Evolutionary conservation across 2,797 vertebrate genomes (phyloP).

Genomic region (Neosalanx taihuensis): DNA sequence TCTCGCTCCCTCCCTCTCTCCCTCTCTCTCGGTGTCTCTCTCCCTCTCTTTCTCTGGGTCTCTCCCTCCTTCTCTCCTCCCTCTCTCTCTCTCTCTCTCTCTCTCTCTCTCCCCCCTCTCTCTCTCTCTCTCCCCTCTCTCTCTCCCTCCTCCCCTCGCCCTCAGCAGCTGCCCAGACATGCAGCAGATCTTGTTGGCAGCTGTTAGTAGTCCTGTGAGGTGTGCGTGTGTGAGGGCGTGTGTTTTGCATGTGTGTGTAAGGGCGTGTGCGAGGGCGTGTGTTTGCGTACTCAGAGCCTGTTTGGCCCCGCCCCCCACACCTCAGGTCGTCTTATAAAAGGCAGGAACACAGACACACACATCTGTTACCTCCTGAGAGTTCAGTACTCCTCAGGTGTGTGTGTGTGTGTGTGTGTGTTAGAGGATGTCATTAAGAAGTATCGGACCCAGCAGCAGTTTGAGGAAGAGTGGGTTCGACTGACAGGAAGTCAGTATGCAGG

Average conservation of each 20-base stretch:
- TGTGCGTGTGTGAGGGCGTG: neutral
- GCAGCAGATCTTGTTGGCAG: conserved; percentile 55
- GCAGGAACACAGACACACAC: neutral
- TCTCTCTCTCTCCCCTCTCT: conserved; percentile 29
- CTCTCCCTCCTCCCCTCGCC: conserved; percentile 33
- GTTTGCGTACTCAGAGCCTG: neutral
- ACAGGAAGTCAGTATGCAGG: conserved; percentile 59
- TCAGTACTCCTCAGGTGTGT: neutral
- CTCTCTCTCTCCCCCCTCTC: conserved; percentile 2
- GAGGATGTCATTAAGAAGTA: conserved; percentile 80
- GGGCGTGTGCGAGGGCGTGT: neutral
- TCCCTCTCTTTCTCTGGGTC: neutral
- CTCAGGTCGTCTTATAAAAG: conserved; percentile 4
- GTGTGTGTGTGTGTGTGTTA: conserved; percentile 21
- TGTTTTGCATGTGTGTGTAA: neutral
- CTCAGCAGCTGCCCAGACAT: conserved; percentile 66
- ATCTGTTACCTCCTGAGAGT: neutral
- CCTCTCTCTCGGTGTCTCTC: neutral
- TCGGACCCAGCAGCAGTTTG: conserved; percentile 78
- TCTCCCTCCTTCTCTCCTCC: too few relatives aligned
- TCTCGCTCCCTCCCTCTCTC: neutral
- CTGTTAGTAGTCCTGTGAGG: conserved; percentile 39
- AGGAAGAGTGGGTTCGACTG: conserved; percentile 71
- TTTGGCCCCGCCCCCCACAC: conserved; percentile 17
- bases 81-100: neutral